Percentiles rank a stretch among this genome's conserved stretches.
These are phyloP conservation scores for Laterallus jamaicensis DNA, from an alignment of 2,113 vertebrate species.

Conservation along the genomic window DNA sequence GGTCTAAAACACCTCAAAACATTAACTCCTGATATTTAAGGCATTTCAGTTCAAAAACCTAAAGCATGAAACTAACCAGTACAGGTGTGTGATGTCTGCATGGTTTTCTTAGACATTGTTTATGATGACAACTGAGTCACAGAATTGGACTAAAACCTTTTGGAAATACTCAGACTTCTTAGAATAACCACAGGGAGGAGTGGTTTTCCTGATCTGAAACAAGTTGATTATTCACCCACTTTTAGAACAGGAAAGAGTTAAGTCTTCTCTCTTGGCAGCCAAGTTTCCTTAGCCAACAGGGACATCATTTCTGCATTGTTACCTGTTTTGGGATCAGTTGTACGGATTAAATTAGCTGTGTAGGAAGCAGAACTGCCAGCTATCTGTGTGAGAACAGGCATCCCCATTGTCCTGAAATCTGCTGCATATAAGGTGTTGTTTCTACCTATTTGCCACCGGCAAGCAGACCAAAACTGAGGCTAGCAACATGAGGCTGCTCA, in stretches of 20 bases:
- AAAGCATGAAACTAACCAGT: background rate
- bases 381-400: background rate
- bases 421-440: background rate
- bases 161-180: background rate
- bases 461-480: background rate
- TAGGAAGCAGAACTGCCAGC: background rate
- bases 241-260: background rate
- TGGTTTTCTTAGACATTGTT: background rate
- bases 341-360: background rate
- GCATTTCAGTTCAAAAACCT: background rate
- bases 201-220: background rate
- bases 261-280: background rate
- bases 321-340: background rate
- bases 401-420: background rate
- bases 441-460: background rate
- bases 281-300: background rate
- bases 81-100: accelerated
- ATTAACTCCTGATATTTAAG: background rate
- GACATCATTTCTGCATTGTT: background rate
- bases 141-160: background rate
- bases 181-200: background rate
- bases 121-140: background rate
- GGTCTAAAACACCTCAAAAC: background rate
- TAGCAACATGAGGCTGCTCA: background rate
- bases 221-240: background rate